Conservation (phyloP, 2,888 invertebrate species). For the Bugulina stolonifera region DNA sequence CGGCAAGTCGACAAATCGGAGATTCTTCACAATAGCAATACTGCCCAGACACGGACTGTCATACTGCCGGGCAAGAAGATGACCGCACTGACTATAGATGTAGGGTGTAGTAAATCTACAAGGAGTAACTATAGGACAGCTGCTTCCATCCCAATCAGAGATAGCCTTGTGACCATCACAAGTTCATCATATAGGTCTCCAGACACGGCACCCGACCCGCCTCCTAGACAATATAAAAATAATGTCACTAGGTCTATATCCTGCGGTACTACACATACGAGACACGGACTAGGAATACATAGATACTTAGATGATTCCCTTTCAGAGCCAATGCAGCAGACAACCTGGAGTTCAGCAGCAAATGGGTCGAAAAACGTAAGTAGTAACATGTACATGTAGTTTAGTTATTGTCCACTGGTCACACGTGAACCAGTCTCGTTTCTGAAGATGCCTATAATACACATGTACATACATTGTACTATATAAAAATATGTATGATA, state of each 20-base stretch:
- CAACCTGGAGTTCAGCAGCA: neutral
- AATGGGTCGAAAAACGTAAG: no score
- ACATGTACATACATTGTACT: no score
- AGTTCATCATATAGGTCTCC: neutral
- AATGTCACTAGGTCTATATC: neutral
- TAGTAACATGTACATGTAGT: no score
- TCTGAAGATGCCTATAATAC: no score
- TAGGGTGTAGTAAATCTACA: neutral
- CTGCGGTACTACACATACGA: no score
- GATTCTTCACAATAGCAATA: neutral
- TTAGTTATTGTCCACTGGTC: no score
- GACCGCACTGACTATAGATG: conserved; percentile 8
- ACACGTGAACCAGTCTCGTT: no score
- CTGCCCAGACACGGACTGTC: neutral
- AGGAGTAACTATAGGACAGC: neutral
- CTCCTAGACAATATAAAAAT: neutral
- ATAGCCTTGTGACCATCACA: neutral
- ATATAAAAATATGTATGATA: no score
- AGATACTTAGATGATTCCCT: no score
- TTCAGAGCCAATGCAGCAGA: no score
- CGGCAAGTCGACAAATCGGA: neutral
- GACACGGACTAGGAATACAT: no score
- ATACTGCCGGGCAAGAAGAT: neutral
- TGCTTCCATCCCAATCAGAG: neutral
- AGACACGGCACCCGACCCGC: neutral